Evolutionary conservation across 2,888 invertebrate species (phyloP), one percentile per base, ranked within the genome.

Genomic region (Platypus cylindrus): DNA sequence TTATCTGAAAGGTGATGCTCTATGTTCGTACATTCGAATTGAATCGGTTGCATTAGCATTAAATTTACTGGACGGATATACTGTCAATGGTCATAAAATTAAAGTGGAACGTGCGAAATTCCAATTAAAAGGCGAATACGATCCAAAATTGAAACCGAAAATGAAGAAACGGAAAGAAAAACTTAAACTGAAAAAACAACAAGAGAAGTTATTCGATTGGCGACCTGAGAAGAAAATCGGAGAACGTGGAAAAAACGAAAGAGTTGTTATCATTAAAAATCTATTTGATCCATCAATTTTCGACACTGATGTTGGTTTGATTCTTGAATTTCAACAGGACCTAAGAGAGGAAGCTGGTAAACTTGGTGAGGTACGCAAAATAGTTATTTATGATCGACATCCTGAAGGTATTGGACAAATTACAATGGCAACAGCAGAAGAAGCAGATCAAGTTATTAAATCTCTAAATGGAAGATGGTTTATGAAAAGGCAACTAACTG

Each of bases 161-260:
- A 81, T 83, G 59, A 85, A 81, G 56, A 83, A 79, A 60, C 85
- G 85, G 58, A 80, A 81, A 48, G 89, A 90, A 45, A 79, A 89
- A 49, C 86, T 94, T 45, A 94, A 91, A 55, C 58, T 89, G 35
- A 86, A 85, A 62, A 89, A 89, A 60, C 79, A 82, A 63, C 87
- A 95, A 56, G 85, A 93, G 56, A 93, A 89, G 55, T 65, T 95
- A 30, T 87, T 98, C 58, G 94, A 91, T 59, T 98, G 98, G 98
- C 70, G 87, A 40, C 94, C 95, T 0, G 95, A 97, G 49, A 87
- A 86, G 58, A 70, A 86, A 56, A 66, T 79, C 18, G 89, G 87
- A 1, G 85, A 87, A 52, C 71, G 91, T 32, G 73, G 78, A 0
- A 90, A 87, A 56, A 78, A 86, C 58, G 97, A 98, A 59, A 77